Evolutionary conservation across 2,888 invertebrate genomes (phyloP).

Genomic region (Galeopsomyia nigrocyanea): DNA sequence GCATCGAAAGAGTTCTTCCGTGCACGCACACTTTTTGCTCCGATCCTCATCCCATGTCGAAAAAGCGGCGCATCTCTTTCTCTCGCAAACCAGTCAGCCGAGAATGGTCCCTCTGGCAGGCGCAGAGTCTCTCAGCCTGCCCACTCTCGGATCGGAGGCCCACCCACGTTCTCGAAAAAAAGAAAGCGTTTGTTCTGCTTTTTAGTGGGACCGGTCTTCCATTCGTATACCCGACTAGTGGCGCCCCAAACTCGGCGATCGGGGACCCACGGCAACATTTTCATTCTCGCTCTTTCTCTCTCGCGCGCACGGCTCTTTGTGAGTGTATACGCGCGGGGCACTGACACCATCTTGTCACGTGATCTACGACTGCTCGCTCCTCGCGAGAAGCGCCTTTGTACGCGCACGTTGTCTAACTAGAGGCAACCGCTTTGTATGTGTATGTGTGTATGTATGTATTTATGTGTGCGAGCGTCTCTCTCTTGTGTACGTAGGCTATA

Average conservation of each 20-base stretch:
- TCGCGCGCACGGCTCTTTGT: conserved; percentile 49
- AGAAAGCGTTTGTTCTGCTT: conserved; percentile 42
- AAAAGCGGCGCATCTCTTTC: neutral
- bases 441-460: neutral
- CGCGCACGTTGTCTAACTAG: conserved; percentile 29
- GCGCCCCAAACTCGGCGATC: conserved; percentile 53
- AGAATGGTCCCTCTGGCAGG: conserved; percentile 18
- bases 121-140: conserved; percentile 45
- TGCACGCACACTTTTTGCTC: no score
- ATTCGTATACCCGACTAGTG: conserved; percentile 57
- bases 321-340: conserved; percentile 54
- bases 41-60: neutral
- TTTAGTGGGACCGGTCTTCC: conserved; percentile 30
- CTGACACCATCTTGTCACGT: conserved; percentile 56
- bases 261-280: conserved; percentile 30
- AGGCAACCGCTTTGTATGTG: neutral
- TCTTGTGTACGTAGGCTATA: neutral
- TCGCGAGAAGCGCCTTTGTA: conserved; percentile 46
- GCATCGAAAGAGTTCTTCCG: no score
- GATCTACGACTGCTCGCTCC: conserved; percentile 48
- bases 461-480: no score
- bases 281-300: conserved; percentile 26
- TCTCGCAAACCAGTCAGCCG: conserved; percentile 7
- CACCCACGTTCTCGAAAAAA: conserved; percentile 60
- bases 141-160: conserved; percentile 55